These are phyloP conservation scores for Aleiodes alternator DNA, from an alignment of 2,888 invertebrate genomes.

Conservation along the genomic window DNA sequence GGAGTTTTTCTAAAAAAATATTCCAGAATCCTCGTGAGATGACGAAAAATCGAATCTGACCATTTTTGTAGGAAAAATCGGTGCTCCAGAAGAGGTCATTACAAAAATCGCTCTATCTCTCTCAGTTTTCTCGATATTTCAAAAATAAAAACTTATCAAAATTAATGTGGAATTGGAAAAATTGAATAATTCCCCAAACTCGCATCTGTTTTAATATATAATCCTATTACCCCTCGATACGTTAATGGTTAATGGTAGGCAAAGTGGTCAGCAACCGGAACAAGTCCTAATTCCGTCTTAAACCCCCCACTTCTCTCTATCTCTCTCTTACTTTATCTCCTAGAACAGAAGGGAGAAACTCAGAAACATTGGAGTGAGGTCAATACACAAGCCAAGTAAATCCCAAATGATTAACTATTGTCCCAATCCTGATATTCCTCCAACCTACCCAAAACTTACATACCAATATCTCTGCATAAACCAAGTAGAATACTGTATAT, in stretches of 20 bases:
- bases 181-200: background rate
- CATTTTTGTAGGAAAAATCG: no score
- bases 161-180: no score
- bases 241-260: conserved; percentile 76
- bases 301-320: conserved; percentile 64
- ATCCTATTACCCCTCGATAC: conserved; percentile 75
- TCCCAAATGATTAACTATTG: conserved; percentile 72
- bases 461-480: conserved; percentile 28
- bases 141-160: no score
- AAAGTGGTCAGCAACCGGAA: conserved; percentile 75
- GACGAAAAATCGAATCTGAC: no score
- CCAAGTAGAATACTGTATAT: conserved; percentile 33
- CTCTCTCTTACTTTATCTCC: no score
- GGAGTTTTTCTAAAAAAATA: no score
- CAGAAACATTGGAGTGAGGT: background rate
- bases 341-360: conserved; percentile 56
- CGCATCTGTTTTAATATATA: conserved; percentile 59
- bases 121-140: no score
- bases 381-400: conserved; percentile 61
- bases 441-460: conserved; percentile 6
- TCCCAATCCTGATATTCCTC: conserved; percentile 52
- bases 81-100: no score
- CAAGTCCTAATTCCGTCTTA: conserved; percentile 75
- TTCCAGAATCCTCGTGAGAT: no score
- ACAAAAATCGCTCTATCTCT: no score